Evolutionary conservation across 1,140 invertebrate species (phyloP).

Genomic region (Delia radicum): DNA sequence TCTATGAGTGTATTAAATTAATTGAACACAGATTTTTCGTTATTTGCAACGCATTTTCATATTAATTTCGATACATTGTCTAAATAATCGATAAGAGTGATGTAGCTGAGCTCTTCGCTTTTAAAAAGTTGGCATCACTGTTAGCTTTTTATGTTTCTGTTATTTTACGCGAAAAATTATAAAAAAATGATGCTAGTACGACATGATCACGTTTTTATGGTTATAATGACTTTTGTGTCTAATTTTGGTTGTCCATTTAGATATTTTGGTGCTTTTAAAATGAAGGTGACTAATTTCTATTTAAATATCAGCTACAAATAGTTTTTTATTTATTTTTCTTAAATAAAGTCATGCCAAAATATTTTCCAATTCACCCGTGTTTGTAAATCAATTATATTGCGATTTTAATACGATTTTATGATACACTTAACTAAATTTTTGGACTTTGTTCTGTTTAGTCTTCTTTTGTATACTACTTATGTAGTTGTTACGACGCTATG

Average conservation of each 20-base stretch:
- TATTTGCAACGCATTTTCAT: too few species aligned
- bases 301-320: not conserved
- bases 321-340: not conserved
- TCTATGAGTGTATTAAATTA: too few species aligned
- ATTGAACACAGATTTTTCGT: too few species aligned
- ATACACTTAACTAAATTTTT: not conserved
- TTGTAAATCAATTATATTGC: not conserved
- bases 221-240: not conserved
- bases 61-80: too few species aligned
- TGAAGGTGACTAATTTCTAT: not conserved
- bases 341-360: not conserved
- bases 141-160: too few species aligned
- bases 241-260: too few species aligned
- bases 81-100: too few species aligned
- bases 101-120: too few species aligned
- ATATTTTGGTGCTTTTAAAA: too few species aligned
- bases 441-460: not conserved
- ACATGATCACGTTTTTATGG: not conserved
- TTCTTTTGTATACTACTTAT: not conserved
- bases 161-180: not conserved
- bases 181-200: not conserved
- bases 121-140: too few species aligned
- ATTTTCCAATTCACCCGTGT: not conserved
- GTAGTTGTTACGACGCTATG: not conserved
- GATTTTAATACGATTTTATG: not conserved